Evolutionary conservation across 1,140 invertebrate genomes (phyloP).

Genomic region (Ostrea edulis): DNA sequence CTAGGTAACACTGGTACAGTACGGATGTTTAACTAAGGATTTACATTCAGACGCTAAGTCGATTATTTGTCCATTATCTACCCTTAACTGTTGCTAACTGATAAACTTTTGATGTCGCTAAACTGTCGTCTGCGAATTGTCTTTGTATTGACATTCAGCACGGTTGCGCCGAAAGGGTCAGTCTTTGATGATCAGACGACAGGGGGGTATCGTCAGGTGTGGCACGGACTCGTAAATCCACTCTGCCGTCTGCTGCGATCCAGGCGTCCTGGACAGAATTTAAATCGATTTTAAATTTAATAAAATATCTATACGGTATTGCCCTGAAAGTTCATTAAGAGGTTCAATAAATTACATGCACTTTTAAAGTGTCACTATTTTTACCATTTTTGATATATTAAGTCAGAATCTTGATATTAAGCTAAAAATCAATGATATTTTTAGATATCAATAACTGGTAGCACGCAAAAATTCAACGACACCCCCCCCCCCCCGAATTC

Average conservation of each 20-base stretch:
- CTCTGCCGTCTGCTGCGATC: background rate
- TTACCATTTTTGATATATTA: too few relatives aligned
- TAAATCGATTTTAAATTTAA: constrained; percentile 24
- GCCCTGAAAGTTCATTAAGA: background rate
- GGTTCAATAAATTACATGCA: background rate
- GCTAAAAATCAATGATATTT: too few relatives aligned
- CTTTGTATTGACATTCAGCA: constrained; percentile 21
- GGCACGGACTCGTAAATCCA: constrained; percentile 7
- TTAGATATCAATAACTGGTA: too few relatives aligned
- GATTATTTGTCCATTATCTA: constrained; percentile 32
- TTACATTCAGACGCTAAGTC: constrained; percentile 22
- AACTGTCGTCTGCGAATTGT: constrained; percentile 13
- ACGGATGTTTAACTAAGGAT: constrained; percentile 26
- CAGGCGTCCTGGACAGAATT: background rate
- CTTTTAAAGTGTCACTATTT: too few relatives aligned
- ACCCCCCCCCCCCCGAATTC: too few relatives aligned
- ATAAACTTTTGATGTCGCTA: constrained; percentile 32
- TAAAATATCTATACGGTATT: background rate
- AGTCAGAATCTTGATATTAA: too few relatives aligned
- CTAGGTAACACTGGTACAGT: background rate
- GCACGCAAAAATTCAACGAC: too few relatives aligned
- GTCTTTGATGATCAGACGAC: constrained; percentile 34
- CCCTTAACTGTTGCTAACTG: constrained; percentile 22
- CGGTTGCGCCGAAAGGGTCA: constrained; percentile 14
- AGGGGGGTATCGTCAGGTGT: background rate